Conservation (phyloP, 1,140 invertebrate species). For the Drosophila biarmipes region DNA sequence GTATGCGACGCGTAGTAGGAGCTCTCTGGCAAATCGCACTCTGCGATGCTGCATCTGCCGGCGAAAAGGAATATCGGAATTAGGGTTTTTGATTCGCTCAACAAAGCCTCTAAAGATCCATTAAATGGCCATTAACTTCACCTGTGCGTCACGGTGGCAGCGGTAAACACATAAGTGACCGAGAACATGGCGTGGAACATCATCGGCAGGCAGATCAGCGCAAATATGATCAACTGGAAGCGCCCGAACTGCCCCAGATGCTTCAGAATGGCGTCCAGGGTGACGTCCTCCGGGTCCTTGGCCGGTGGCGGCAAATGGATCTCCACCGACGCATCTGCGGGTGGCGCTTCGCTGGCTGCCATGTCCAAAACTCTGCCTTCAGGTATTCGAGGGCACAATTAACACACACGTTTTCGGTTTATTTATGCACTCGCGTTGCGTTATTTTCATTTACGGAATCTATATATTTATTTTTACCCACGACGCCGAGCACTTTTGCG, state of each 20-base stretch:
- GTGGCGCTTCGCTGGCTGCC: constrained; percentile 45
- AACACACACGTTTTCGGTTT: constrained; percentile 31
- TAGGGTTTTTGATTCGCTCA: not conserved
- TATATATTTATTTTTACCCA: constrained; percentile 54
- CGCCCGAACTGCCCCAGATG: constrained; percentile 86
- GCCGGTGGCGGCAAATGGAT: constrained; percentile 2
- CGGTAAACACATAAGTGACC: constrained; percentile 87
- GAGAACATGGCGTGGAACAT: constrained; percentile 86
- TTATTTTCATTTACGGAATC: constrained; percentile 43
- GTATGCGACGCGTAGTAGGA: constrained; percentile 86
- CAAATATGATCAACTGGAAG: constrained; percentile 86
- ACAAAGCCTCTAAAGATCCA: not conserved
- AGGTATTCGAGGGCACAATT: constrained; percentile 6
- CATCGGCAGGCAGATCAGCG: constrained; percentile 85
- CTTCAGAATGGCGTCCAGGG: constrained; percentile 80
- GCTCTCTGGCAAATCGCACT: constrained; percentile 85
- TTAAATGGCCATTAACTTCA: constrained; percentile 54
- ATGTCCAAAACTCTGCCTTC: constrained; percentile 39
- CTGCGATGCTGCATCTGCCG: constrained; percentile 87
- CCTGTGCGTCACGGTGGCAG: constrained; percentile 86
- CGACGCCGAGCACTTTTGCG: constrained; percentile 23
- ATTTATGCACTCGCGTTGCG: constrained; percentile 35
- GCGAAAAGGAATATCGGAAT: constrained; percentile 6
- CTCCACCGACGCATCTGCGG: constrained; percentile 30
- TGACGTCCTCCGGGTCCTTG: constrained; percentile 69